phyloP scores from a whole-genome alignment of 2,888 invertebrate genomes.

The Xestia ashworthii region DNA sequence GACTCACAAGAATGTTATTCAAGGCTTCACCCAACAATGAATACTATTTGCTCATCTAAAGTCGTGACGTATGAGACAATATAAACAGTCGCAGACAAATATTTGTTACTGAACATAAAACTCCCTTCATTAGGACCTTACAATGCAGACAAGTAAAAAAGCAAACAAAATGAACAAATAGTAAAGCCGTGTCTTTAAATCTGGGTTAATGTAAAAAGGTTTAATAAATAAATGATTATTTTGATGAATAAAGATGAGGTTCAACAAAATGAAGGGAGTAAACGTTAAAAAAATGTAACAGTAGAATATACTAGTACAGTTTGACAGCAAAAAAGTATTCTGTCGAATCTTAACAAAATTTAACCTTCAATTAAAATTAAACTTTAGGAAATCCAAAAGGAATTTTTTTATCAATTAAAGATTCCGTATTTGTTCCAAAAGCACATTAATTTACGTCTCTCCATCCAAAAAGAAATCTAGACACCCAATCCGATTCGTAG shows the following conservation, averaged over 20 bases:
- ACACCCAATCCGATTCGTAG: constrained; percentile 23
- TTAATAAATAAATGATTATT: neutral
- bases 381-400: too few species aligned
- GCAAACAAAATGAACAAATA: constrained; percentile 49
- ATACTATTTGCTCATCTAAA: constrained; percentile 30
- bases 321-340: neutral
- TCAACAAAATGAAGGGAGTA: neutral
- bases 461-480: constrained; percentile 22
- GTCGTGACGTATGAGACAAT: constrained; percentile 56
- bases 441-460: neutral
- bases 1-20: constrained; percentile 52
- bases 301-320: neutral
- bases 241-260: neutral
- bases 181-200: constrained; percentile 14
- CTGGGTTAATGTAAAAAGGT: constrained; percentile 24
- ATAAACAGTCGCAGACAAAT: constrained; percentile 66
- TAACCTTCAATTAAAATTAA: neutral
- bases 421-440: neutral
- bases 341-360: neutral
- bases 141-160: constrained; percentile 63
- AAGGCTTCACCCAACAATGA: constrained; percentile 32
- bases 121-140: constrained; percentile 68
- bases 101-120: constrained; percentile 67
- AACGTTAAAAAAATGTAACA: neutral
- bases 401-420: neutral